Evolutionary conservation across 2,888 invertebrate genomes (phyloP).

Genomic region (Fabriciana adippe): DNA sequence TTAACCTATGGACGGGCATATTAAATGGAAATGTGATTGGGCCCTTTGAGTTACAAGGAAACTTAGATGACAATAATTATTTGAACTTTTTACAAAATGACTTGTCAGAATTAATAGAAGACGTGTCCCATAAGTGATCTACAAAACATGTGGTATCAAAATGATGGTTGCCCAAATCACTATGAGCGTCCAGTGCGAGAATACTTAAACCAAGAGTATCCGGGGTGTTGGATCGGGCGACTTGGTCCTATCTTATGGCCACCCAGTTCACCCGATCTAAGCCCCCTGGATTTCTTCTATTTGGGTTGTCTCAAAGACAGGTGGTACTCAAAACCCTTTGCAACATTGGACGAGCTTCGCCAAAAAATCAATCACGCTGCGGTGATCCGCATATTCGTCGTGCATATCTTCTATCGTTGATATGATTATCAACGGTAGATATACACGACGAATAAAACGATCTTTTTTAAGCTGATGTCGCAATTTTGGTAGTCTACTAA

Average conservation of each 20-base stretch:
- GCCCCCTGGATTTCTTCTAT: slow-evolving; percentile 28
- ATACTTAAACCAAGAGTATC: slow-evolving; percentile 10
- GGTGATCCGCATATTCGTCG: too few species aligned
- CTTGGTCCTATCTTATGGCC: slow-evolving; percentile 35
- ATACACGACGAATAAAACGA: too few species aligned
- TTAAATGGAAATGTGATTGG: slow-evolving; percentile 42
- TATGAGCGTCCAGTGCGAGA: too few species aligned
- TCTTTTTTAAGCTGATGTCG: too few species aligned
- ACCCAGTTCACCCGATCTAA: slow-evolving; percentile 33
- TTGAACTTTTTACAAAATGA: slow-evolving; percentile 34
- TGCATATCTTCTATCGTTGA: too few species aligned
- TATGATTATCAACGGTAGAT: too few species aligned
- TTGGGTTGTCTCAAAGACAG: slow-evolving; percentile 26
- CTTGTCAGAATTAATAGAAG: slow-evolving; percentile 28
- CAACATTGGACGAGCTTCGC: slow-evolving; percentile 25
- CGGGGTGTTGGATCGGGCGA: slow-evolving; percentile 33
- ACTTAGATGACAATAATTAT: slow-evolving; percentile 32
- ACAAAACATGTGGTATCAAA: slow-evolving; percentile 30
- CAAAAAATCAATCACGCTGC: slow-evolving; percentile 28
- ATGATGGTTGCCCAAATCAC: slow-evolving; percentile 16
- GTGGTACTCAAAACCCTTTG: slow-evolving; percentile 15
- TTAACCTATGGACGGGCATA: slow-evolving; percentile 44
- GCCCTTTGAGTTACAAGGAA: slow-evolving; percentile 37
- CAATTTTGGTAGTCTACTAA: too few species aligned
- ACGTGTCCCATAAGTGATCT: slow-evolving; percentile 17